phyloP scores from a whole-genome alignment of 1,140 invertebrate species.

The Sinonovacula constricta region DNA sequence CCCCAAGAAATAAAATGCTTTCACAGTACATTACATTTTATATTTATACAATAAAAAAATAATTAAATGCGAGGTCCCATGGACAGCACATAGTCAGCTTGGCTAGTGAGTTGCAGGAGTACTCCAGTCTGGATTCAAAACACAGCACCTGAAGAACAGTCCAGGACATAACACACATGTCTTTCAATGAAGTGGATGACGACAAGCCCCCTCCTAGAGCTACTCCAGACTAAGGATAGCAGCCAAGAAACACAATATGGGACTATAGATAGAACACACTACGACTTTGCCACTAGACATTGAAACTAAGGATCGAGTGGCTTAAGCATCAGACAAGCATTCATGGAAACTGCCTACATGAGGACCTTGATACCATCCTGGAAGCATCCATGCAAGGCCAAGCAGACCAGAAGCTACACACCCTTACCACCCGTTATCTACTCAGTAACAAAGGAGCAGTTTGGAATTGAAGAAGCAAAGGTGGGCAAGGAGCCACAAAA shows the following conservation, averaged over 20 bases:
- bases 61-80: too few relatives aligned
- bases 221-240: slow-evolving; percentile 4
- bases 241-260: slow-evolving; percentile 1
- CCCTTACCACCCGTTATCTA: slow-evolving; percentile 17
- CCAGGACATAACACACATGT: too few relatives aligned
- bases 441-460: slow-evolving; percentile 20
- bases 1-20: too few relatives aligned
- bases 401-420: slow-evolving; percentile 11
- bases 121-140: too few relatives aligned
- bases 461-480: slow-evolving; percentile 16
- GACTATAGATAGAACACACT: background rate
- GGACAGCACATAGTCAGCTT: too few relatives aligned
- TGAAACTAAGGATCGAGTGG: slow-evolving; percentile 7
- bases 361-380: slow-evolving; percentile 11
- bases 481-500: slow-evolving; percentile 12
- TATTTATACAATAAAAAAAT: too few relatives aligned
- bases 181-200: too few relatives aligned
- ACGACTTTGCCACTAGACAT: background rate
- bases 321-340: background rate
- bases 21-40: too few relatives aligned
- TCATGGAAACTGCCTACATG: background rate
- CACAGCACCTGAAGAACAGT: too few relatives aligned
- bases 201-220: too few relatives aligned
- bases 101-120: too few relatives aligned
- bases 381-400: slow-evolving; percentile 8